A percentile compares a stretch with the other conserved stretches of the same genome.
Evolutionary conservation across 1,140 invertebrate species (phyloP).

Genomic region (Polypedilum pembai): DNA sequence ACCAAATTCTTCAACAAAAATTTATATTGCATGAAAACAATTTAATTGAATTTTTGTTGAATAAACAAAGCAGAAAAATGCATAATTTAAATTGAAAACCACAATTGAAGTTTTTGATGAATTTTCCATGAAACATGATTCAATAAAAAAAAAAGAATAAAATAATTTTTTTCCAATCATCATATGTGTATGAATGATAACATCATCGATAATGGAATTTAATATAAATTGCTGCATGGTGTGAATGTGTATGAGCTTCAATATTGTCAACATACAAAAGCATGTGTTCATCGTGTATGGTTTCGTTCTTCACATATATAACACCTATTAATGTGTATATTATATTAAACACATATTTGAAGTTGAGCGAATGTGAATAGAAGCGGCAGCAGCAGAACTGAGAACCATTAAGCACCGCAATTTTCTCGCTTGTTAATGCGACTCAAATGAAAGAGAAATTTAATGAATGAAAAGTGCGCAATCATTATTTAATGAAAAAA

Average conservation of each 20-base stretch:
- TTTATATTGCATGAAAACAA: too few relatives aligned
- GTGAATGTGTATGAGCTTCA: not conserved
- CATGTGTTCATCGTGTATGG: not conserved
- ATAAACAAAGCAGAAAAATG: too few relatives aligned
- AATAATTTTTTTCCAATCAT: too few relatives aligned
- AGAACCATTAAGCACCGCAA: conserved; percentile 1
- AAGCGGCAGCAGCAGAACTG: not conserved
- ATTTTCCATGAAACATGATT: too few relatives aligned
- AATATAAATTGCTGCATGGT: not conserved
- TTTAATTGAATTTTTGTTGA: too few relatives aligned
- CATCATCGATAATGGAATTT: conserved; percentile 12
- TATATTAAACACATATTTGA: not conserved
- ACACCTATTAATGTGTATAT: not conserved
- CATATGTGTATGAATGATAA: not conserved
- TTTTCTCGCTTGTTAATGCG: conserved; percentile 17
- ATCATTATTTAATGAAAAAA: conserved; percentile 18
- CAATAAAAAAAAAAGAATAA: too few relatives aligned
- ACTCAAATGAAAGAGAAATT: not conserved
- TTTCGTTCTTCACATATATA: not conserved
- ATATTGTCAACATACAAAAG: not conserved
- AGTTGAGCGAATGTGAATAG: not conserved
- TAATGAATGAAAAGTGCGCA: conserved; percentile 17
- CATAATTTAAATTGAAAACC: too few relatives aligned
- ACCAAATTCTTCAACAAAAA: too few relatives aligned
- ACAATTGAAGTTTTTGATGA: too few relatives aligned